Base-by-base conservation (phyloP, 2,888 invertebrate species). In the Drosophila buzzatii region DNA sequence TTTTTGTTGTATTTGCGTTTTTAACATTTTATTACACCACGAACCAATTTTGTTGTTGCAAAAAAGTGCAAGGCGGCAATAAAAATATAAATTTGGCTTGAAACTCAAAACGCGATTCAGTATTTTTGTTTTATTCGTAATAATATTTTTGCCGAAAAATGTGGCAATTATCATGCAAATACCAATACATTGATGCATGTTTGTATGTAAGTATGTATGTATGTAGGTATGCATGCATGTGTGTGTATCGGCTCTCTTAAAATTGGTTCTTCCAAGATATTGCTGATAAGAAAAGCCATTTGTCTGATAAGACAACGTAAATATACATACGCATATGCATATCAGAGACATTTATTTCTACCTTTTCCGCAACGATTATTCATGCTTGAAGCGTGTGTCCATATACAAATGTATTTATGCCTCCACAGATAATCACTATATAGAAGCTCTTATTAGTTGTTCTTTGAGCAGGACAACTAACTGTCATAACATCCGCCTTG, bases 221-320 rank as follows among this genome's bases (percentile, higher is more conserved):
- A 8, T 45, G 12, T n/a, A 23, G 39, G 37, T 35, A 37, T 55
- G 12, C 7, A 33, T 45, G 31, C 35, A n/a, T 47, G 45, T 23
- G 49, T 35, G 52, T 56, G 70, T 59, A 12, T 37, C 20, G 20
- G n/a, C 44, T 51, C 39, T 41, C 59, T 70, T 35, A 37, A 70
- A 79, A 79, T 70, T 47, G 68, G 70, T 59, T 78, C 62, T 81
- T 86, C 59, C 65, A 81, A 89, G 84, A 89, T 76, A 84, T 83
- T 77, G 52, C 85, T 79, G 82, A 83, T 83, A 83, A 79, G 73
- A 73, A 61, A 60, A 58, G 37, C 49, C 58, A 73, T 70, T 76
- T 75, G 71, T 56, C 73, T 78, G 83, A 84, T 84, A 81, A 81
- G 68, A 73, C 76, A 79, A 61, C 41, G 53, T 27, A 55, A 18